Evolutionary conservation across 2,888 invertebrate species (phyloP).

Genomic region (Eueremaeus valkanovi): DNA sequence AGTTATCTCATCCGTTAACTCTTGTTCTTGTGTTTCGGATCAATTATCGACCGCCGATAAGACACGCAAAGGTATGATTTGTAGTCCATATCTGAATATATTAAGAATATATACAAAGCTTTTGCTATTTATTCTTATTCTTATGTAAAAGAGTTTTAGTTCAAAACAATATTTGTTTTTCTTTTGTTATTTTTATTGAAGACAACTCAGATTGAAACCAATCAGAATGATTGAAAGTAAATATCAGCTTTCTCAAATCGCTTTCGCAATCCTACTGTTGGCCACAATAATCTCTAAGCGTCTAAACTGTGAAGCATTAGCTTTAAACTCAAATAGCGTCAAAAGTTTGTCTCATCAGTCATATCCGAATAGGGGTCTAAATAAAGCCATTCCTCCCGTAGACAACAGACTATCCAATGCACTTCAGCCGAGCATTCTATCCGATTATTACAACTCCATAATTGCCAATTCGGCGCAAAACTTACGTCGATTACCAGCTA

Average conservation of each 20-base stretch:
- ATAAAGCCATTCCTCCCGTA: not conserved
- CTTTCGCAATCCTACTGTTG: conserved; percentile 5
- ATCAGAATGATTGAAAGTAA: conserved; percentile 8
- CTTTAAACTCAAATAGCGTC: conserved; percentile 2
- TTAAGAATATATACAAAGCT: not conserved
- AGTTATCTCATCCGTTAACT: not conserved
- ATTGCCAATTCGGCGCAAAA: not conserved
- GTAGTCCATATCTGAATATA: not conserved
- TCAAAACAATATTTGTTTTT: not conserved
- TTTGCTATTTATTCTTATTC: too few relatives aligned
- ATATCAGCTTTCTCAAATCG: not conserved
- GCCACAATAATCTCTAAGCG: not conserved
- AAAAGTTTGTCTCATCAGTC: not conserved
- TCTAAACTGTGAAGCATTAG: conserved; percentile 11
- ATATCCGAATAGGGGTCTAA: not conserved
- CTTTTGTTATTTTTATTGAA: not conserved
- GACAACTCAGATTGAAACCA: not conserved
- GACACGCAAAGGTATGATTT: conserved; percentile 7
- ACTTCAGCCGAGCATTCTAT: not conserved
- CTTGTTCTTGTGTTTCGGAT: not conserved
- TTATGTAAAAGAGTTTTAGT: too few relatives aligned
- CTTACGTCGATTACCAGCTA: not conserved
- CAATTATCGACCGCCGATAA: not conserved
- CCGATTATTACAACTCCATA: conserved; percentile 32
- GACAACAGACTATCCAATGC: not conserved